Evolutionary conservation across 2,888 invertebrate species (phyloP).

Genomic region (Drosophila testacea): DNA sequence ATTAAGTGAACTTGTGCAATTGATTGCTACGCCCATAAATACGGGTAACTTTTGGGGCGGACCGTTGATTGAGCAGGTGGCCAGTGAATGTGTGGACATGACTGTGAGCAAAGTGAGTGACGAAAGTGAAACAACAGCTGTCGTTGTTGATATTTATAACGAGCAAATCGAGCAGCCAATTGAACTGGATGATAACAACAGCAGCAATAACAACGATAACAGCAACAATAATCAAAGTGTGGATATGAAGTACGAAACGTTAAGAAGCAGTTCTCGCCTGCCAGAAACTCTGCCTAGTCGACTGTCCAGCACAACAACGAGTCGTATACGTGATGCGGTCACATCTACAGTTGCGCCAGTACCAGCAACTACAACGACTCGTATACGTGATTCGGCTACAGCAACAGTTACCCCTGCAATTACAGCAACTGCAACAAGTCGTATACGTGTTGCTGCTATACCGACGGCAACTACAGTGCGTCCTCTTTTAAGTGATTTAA

Average conservation of each 20-base stretch:
- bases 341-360: slow-evolving; percentile 16
- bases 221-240: slow-evolving; percentile 19
- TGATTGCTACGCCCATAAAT: slow-evolving; percentile 48
- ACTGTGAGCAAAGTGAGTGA: slow-evolving; percentile 72
- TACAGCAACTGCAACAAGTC: slow-evolving; percentile 39
- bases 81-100: slow-evolving; percentile 65
- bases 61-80: slow-evolving; percentile 35
- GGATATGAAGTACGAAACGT: slow-evolving; percentile 78
- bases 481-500: slow-evolving; percentile 57
- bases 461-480: slow-evolving; percentile 32
- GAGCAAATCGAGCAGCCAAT: slow-evolving; percentile 58
- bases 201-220: slow-evolving; percentile 17
- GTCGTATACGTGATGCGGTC: slow-evolving; percentile 10
- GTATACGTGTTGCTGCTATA: slow-evolving; percentile 51
- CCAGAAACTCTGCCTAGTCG: slow-evolving; percentile 41
- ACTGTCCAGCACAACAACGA: slow-evolving; percentile 19
- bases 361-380: slow-evolving; percentile 38
- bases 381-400: slow-evolving; percentile 53
- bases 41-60: slow-evolving; percentile 70
- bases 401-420: slow-evolving; percentile 14
- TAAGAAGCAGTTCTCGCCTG: slow-evolving; percentile 56
- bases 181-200: slow-evolving; percentile 59
- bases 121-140: slow-evolving; percentile 64
- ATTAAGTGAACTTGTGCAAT: slow-evolving; percentile 60
- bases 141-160: slow-evolving; percentile 57